These are phyloP conservation scores for Oenanthe oenanthe DNA, from an alignment of 2,113 vertebrate species.

Conservation along the genomic window DNA sequence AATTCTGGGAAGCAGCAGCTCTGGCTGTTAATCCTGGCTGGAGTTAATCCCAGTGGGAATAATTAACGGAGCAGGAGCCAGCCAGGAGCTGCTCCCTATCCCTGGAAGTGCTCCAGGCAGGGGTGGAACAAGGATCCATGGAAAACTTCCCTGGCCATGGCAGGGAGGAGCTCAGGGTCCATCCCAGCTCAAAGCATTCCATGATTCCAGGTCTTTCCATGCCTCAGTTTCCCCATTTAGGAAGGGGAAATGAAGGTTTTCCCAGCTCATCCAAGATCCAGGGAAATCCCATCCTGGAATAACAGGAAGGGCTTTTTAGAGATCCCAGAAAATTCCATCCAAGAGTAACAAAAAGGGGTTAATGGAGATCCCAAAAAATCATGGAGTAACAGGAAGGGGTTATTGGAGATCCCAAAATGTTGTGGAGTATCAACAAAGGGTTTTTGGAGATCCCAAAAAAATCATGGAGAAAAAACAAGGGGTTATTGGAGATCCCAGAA, in stretches of 20 bases:
- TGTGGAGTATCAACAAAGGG: too few relatives aligned
- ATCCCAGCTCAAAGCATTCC: background rate
- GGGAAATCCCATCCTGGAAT: accelerated
- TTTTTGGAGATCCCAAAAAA: too few relatives aligned
- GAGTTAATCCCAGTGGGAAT: background rate
- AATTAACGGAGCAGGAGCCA: background rate
- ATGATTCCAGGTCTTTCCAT: accelerated
- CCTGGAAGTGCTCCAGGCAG: background rate
- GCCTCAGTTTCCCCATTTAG: background rate
- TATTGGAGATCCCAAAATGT: background rate
- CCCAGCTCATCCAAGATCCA: background rate
- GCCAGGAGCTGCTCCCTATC: background rate
- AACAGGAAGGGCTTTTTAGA: background rate
- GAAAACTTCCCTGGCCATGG: background rate
- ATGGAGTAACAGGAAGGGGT: accelerated
- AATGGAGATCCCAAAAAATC: background rate
- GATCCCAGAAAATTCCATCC: background rate
- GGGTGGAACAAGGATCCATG: accelerated
- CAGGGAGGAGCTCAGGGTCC: too few relatives aligned
- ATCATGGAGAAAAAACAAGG: background rate
- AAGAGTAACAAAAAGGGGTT: background rate
- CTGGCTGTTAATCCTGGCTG: background rate
- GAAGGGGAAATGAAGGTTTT: background rate
- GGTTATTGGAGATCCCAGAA: background rate
- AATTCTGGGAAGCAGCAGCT: background rate